Evolutionary conservation across 2,888 invertebrate genomes (phyloP), one percentile per base, ranked within the genome.

Genomic region (Lochmaea crataegi): DNA sequence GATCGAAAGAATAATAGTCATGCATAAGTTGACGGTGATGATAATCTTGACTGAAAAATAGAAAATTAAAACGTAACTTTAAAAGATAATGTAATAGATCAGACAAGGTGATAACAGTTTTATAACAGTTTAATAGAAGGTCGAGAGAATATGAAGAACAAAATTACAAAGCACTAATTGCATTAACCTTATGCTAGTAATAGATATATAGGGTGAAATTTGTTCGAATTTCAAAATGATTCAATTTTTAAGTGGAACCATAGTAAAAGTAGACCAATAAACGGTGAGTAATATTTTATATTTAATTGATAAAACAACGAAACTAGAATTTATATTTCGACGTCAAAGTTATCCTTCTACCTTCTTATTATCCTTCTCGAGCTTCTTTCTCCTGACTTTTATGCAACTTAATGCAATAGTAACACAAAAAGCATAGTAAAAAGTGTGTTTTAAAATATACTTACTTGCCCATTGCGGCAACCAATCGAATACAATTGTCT

Each of bases 1-100:
- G n/a, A 89, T 84, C 60, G 94, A 94, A 84, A 95, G 93, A 73
- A 96, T 86, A 74, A 95, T 92, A 6, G 95, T 95, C 91, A 96
- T 94, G 80, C 91, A 91, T 71, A 95, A 89, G 86, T 94, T 95
- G 78, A 95, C 90, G 11, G 92, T 91, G 76, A 95, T 88, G 80
- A 96, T 94, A 77, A 95, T 93, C 88, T 92, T 92, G 74, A 94
- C 92, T 90, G 89, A 78, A 91, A 91, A 71, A 77, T 80, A 63
- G 16, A 51, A 16, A 51, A 51, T 80, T 74, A 71, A 69, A 73
- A 74, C 60, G 14, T 18, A 9, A 48, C 16, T 65, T 70, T 58
- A 66, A 75, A n/a, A 69, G 60, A 65, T n/a, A 51, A 0, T n/a
- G n/a, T n/a, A 1, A 18, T 10, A 57, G 12, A 57, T 22, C 16